Evolutionary conservation across 37 sponge, comb jelly and placozoan species (phyloP).

Genomic region (Halisarca cf. caerulea): DNA sequence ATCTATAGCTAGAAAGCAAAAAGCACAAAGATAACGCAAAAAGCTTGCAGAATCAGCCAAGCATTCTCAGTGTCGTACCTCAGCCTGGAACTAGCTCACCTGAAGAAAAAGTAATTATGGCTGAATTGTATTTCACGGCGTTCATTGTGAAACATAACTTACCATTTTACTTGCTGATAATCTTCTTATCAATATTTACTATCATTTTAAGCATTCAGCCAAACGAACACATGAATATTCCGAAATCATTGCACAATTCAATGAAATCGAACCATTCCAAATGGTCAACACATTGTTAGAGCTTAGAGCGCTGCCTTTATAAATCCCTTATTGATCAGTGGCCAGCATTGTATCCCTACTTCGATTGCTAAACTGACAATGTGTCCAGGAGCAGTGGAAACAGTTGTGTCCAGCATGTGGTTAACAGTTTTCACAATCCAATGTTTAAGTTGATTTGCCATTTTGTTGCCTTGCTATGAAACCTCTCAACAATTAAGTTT

Average conservation of each 20-base stretch:
- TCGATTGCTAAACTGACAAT: conserved; percentile 29
- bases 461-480: conserved; percentile 23
- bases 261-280: conserved; percentile 22
- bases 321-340: conserved; percentile 36
- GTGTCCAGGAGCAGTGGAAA: not conserved
- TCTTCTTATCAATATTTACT: conserved; percentile 21
- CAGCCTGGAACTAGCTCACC: too few species aligned
- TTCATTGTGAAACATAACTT: conserved; percentile 45
- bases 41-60: too few species aligned
- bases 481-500: not conserved
- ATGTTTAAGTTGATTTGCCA: conserved; percentile 19
- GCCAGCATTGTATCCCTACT: conserved; percentile 42
- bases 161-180: conserved; percentile 20
- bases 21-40: conserved; percentile 40
- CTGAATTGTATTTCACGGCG: conserved; percentile 35
- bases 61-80: too few species aligned
- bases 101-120: not conserved
- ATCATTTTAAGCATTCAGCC: conserved; percentile 10
- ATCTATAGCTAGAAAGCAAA: conserved; percentile 30
- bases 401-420: conserved; percentile 10
- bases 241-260: conserved; percentile 21
- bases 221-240: not conserved
- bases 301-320: conserved; percentile 38
- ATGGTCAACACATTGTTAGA: conserved; percentile 46
- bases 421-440: conserved; percentile 4